Evolutionary conservation across 2,888 invertebrate genomes (phyloP).

Genomic region (Penaeus monodon): DNA sequence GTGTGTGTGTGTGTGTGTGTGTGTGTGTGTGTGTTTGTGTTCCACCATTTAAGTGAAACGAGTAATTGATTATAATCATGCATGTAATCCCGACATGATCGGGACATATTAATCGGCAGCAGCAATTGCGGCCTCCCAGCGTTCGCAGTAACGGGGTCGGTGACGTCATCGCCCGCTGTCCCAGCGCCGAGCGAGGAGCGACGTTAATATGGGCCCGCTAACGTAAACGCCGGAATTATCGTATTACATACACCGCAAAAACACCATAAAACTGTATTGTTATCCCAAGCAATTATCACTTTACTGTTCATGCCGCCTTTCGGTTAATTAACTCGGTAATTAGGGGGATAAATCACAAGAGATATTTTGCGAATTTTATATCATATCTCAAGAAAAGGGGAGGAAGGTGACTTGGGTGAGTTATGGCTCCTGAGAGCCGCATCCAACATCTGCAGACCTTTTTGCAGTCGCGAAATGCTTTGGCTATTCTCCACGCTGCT

Average conservation of each 20-base stretch:
- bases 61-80: not conserved
- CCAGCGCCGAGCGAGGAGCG: not conserved
- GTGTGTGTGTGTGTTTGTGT: not conserved
- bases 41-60: not conserved
- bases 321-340: slow-evolving; percentile 11
- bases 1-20: slow-evolving; percentile 11
- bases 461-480: too few species aligned
- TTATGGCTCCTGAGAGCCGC: not conserved
- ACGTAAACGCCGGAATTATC: slow-evolving; percentile 23
- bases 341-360: slow-evolving; percentile 6
- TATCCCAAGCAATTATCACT: slow-evolving; percentile 5
- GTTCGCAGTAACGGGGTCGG: not conserved
- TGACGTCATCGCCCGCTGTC: not conserved
- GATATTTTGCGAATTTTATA: slow-evolving; percentile 6
- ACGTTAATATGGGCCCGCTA: slow-evolving; percentile 11
- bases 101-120: not conserved
- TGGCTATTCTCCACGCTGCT: too few species aligned
- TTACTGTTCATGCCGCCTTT: slow-evolving; percentile 4
- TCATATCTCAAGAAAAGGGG: not conserved
- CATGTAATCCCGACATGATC: not conserved
- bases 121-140: not conserved
- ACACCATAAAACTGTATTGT: slow-evolving; percentile 25
- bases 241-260: slow-evolving; percentile 12
- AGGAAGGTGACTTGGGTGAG: not conserved
- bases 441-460: too few species aligned